phyloP scores from a whole-genome alignment of 2,113 vertebrate genomes.

The Lycaon pictus region DNA sequence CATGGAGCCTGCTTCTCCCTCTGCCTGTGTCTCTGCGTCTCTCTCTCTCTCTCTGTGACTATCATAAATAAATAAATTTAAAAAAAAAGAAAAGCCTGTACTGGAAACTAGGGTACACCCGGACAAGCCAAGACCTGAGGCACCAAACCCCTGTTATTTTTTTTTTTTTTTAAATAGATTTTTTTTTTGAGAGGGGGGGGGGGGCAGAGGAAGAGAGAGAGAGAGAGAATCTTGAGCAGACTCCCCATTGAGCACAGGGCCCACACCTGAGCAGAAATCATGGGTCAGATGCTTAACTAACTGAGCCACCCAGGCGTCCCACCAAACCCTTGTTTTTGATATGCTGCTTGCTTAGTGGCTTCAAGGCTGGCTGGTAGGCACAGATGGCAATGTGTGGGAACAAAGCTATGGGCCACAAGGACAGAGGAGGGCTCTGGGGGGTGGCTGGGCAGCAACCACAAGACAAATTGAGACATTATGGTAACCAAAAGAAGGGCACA shows the following conservation, averaged over 20 bases:
- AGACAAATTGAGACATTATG: not conserved
- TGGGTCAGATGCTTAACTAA: not conserved
- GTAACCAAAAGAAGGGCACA: not conserved
- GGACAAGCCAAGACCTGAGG: not conserved
- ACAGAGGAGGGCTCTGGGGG: not conserved
- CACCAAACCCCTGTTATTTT: not conserved
- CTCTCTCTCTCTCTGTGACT: too few relatives aligned
- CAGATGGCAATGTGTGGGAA: not conserved
- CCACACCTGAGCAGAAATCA: not conserved
- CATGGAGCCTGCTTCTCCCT: too few relatives aligned
- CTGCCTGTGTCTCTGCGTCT: too few relatives aligned
- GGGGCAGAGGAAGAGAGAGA: not conserved
- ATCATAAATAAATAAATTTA: too few relatives aligned
- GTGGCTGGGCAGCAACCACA: not conserved
- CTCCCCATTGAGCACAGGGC: not conserved
- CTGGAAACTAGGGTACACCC: not conserved
- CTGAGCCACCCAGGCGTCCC: not conserved
- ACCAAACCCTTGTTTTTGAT: not conserved
- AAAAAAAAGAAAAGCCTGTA: not conserved
- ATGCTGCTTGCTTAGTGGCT: not conserved
- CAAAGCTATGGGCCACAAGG: not conserved
- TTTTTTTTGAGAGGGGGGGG: not conserved
- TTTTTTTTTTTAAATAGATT: not conserved
- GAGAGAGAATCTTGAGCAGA: not conserved
- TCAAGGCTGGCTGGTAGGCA: not conserved